Conservation (phyloP, 2,888 invertebrate genomes). For the Cephus pulcher region DNA sequence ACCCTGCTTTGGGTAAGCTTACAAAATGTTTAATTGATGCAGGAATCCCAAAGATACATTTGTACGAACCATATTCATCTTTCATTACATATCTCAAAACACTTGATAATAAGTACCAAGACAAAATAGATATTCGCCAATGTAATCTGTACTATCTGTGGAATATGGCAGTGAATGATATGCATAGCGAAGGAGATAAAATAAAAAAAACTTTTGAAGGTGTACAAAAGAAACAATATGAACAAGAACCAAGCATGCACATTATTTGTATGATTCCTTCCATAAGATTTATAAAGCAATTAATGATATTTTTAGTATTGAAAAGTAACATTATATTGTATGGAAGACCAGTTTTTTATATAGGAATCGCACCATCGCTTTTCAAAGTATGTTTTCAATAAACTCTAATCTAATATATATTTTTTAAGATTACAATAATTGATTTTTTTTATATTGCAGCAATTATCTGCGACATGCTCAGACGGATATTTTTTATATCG, state of each 20-base stretch:
- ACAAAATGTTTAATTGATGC: slow-evolving; percentile 71
- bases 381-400: slow-evolving; percentile 70
- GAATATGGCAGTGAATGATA: slow-evolving; percentile 72
- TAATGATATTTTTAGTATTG: slow-evolving; percentile 73
- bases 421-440: slow-evolving; percentile 6
- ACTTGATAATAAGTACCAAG: slow-evolving; percentile 64
- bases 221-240: slow-evolving; percentile 66
- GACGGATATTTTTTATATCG: slow-evolving; percentile 67
- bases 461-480: not conserved
- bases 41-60: slow-evolving; percentile 68
- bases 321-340: slow-evolving; percentile 70
- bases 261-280: slow-evolving; percentile 73
- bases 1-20: slow-evolving; percentile 77
- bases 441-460: slow-evolving; percentile 16
- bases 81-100: slow-evolving; percentile 69
- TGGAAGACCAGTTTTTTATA: slow-evolving; percentile 75
- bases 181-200: slow-evolving; percentile 70
- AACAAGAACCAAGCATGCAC: slow-evolving; percentile 69
- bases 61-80: slow-evolving; percentile 71
- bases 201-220: slow-evolving; percentile 69
- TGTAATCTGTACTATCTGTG: slow-evolving; percentile 73
- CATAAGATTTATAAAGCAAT: slow-evolving; percentile 72
- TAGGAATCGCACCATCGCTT: slow-evolving; percentile 72
- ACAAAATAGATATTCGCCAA: slow-evolving; percentile 66
- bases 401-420: not conserved